A percentile compares a stretch with the other conserved stretches of the same genome.
Conservation (phyloP, 2,888 invertebrate genomes). For the Thera britannica region DNA sequence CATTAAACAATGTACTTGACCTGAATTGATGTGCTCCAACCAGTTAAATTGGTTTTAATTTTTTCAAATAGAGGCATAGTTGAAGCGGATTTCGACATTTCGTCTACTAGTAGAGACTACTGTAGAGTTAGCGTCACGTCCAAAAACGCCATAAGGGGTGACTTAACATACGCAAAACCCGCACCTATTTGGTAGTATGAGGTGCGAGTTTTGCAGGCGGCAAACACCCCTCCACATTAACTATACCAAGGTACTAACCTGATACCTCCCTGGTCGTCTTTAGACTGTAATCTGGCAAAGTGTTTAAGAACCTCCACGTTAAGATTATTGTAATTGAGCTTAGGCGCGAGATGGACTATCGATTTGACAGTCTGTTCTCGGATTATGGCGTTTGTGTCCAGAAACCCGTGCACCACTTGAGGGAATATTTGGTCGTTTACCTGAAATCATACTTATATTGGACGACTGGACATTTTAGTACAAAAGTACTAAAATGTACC, state of each 20-base stretch:
- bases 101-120: no score
- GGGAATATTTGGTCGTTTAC: conserved; percentile 98
- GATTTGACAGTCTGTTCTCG: conserved; percentile 99
- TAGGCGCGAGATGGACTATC: conserved; percentile 97
- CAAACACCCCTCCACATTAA: no score
- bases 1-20: conserved; percentile 22
- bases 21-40: conserved; percentile 27
- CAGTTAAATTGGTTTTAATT: neutral
- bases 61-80: no score
- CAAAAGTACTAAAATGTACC: no score
- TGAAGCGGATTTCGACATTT: no score
- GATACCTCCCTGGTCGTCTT: conserved; percentile 96
- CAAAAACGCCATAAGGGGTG: no score
- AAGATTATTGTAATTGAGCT: conserved; percentile 98
- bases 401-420: conserved; percentile 96
- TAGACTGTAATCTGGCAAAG: conserved; percentile 97
- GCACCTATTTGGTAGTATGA: no score
- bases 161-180: no score
- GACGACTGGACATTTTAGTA: neutral
- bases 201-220: no score
- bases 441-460: conserved; percentile 52
- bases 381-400: conserved; percentile 98
- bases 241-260: conserved; percentile 54
- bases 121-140: no score
- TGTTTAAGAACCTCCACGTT: conserved; percentile 98